Evolutionary conservation across 2,888 invertebrate species (phyloP).

Genomic region (Agrilus mali): DNA sequence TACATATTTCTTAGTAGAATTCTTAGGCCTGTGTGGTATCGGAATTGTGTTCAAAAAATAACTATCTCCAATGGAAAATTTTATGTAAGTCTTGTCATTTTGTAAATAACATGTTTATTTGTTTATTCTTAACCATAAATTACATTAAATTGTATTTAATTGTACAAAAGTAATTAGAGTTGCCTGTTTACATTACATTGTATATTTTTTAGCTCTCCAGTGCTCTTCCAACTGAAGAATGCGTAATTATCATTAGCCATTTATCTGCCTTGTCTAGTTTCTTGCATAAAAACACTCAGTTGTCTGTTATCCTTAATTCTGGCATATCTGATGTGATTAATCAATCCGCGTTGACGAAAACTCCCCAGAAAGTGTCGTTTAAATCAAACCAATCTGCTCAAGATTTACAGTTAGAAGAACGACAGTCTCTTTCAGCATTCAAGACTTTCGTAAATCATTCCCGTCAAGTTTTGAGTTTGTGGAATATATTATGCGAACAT

Average conservation of each 20-base stretch:
- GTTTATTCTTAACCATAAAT: too few species aligned
- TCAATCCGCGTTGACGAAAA: neutral
- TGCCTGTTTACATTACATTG: too few species aligned
- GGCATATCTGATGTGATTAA: neutral
- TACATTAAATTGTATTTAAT: too few species aligned
- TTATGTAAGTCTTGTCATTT: slow-evolving; percentile 37
- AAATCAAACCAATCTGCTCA: slow-evolving; percentile 22
- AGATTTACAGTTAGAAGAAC: slow-evolving; percentile 51
- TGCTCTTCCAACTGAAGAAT: slow-evolving; percentile 55
- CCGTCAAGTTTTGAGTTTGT: slow-evolving; percentile 82
- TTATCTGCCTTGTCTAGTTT: slow-evolving; percentile 64
- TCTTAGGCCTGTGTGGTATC: slow-evolving; percentile 78
- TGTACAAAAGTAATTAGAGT: slow-evolving; percentile 5
- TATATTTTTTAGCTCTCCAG: slow-evolving; percentile 45
- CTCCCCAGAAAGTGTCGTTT: neutral
- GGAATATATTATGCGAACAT: slow-evolving; percentile 88
- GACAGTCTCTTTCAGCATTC: slow-evolving; percentile 63
- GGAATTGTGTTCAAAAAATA: slow-evolving; percentile 55
- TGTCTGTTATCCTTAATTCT: slow-evolving; percentile 19
- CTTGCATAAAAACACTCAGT: slow-evolving; percentile 53
- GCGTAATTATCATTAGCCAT: slow-evolving; percentile 59
- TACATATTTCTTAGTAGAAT: slow-evolving; percentile 85
- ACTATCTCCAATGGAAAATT: slow-evolving; percentile 38
- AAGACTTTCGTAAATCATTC: slow-evolving; percentile 53
- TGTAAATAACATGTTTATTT: slow-evolving; percentile 2